Evolutionary conservation across 92 coral and sea anemone species (phyloP).

Genomic region (Chrysogorgia sp.): DNA sequence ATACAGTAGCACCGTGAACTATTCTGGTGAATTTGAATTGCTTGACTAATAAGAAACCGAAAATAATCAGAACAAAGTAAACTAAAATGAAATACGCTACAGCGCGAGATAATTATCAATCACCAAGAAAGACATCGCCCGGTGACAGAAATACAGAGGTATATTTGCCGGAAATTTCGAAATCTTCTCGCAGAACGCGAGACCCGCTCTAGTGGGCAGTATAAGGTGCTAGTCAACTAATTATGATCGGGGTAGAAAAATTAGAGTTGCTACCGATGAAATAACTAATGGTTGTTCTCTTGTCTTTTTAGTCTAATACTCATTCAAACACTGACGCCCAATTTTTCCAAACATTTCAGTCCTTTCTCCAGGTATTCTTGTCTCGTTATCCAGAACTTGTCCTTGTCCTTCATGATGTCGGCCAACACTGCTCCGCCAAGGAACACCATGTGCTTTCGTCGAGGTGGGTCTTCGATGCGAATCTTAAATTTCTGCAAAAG

Average conservation of each 20-base stretch:
- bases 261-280: conserved; percentile 3
- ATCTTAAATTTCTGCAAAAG: conserved; percentile 89
- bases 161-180: too few species aligned
- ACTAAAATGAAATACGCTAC: too few species aligned
- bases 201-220: too few species aligned
- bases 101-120: too few species aligned
- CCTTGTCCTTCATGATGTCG: conserved; percentile 99
- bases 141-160: too few species aligned
- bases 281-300: not conserved
- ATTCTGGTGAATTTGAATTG: too few species aligned
- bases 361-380: conserved; percentile 94
- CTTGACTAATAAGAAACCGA: too few species aligned
- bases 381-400: conserved; percentile 96
- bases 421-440: conserved; percentile 99
- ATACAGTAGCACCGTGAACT: too few species aligned
- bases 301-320: not conserved
- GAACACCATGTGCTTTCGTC: conserved; percentile 98
- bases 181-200: too few species aligned
- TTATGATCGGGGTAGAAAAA: conserved; percentile 31
- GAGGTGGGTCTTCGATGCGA: conserved; percentile 97
- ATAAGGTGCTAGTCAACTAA: not conserved
- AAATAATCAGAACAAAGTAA: too few species aligned
- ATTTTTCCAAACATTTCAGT: conserved; percentile 86
- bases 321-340: conserved; percentile 66
- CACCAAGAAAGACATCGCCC: too few species aligned